Evolutionary conservation across 2,113 vertebrate species (phyloP).

Genomic region (Ovis canadensis): DNA sequence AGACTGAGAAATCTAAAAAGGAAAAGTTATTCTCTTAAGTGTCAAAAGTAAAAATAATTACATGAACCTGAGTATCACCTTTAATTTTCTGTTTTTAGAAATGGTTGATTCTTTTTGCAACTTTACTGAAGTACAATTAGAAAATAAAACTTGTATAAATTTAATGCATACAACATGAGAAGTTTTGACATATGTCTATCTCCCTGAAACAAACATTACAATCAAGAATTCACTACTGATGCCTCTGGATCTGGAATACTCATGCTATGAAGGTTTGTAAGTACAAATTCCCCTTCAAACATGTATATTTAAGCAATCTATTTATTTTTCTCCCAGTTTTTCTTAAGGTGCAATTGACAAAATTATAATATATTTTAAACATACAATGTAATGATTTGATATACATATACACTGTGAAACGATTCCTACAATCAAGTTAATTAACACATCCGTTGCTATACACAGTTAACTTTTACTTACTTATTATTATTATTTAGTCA

Average conservation of each 20-base stretch:
- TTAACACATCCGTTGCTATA: neutral
- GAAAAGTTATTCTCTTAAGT: neutral
- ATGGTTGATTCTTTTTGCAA: neutral
- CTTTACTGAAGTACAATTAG: neutral
- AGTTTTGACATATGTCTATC: neutral
- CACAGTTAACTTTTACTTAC: neutral
- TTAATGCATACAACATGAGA: neutral
- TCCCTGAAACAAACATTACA: neutral
- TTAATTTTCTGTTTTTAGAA: constrained; percentile 20
- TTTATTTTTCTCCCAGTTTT: neutral
- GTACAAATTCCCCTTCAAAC: neutral
- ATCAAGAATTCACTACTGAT: neutral
- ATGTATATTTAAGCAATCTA: neutral
- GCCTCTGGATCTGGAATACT: neutral
- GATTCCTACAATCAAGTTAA: neutral
- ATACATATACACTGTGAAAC: neutral
- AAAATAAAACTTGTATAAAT: neutral
- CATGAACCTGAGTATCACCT: neutral
- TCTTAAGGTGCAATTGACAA: neutral
- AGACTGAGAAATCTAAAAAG: neutral
- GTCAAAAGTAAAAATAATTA: neutral
- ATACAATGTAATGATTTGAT: neutral
- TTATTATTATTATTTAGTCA: neutral
- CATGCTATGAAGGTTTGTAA: neutral
- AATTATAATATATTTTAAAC: neutral